Evolutionary conservation across 2,797 vertebrate species (phyloP).

Genomic region (Sebastolobus alascanus): DNA sequence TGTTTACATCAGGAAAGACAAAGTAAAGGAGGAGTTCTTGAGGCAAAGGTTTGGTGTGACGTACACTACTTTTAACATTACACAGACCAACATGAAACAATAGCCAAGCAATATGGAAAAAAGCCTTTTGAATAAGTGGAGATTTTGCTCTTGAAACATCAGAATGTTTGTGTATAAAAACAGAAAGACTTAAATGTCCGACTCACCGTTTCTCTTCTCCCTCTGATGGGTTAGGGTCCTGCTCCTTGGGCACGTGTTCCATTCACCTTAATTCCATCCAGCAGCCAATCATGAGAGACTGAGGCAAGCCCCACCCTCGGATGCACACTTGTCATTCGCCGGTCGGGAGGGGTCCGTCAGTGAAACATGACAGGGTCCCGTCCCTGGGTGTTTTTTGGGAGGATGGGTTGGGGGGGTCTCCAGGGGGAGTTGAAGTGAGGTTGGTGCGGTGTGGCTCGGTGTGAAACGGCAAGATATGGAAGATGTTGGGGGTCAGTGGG

Average conservation of each 20-base stretch:
- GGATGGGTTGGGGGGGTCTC: conserved; percentile 12
- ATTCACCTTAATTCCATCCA: conserved; percentile 99
- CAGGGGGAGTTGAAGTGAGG: conserved; percentile 33
- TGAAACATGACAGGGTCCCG: conserved; percentile 77
- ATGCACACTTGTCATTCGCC: conserved; percentile 88
- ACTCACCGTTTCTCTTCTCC: conserved; percentile 98
- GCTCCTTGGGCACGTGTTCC: conserved; percentile 99
- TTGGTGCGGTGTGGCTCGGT: not conserved
- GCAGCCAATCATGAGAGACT: conserved; percentile 96
- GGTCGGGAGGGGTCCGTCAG: conserved; percentile 77
- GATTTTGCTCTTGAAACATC: not conserved
- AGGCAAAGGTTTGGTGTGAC: not conserved
- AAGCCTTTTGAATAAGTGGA: not conserved
- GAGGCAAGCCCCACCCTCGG: conserved; percentile 93
- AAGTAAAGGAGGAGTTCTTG: not conserved
- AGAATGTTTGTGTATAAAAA: not conserved
- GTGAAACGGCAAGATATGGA: conserved; percentile 3
- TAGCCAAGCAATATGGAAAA: not conserved
- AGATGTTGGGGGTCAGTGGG: not conserved
- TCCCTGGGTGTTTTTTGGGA: conserved; percentile 42
- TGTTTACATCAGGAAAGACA: conserved; percentile 16
- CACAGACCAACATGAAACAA: not conserved
- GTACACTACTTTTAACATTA: not conserved
- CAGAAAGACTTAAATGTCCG: not conserved
- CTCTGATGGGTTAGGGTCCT: conserved; percentile 96